Conservation (phyloP, 2,797 vertebrate genomes). For the Pseudocheirus occidentalis region DNA sequence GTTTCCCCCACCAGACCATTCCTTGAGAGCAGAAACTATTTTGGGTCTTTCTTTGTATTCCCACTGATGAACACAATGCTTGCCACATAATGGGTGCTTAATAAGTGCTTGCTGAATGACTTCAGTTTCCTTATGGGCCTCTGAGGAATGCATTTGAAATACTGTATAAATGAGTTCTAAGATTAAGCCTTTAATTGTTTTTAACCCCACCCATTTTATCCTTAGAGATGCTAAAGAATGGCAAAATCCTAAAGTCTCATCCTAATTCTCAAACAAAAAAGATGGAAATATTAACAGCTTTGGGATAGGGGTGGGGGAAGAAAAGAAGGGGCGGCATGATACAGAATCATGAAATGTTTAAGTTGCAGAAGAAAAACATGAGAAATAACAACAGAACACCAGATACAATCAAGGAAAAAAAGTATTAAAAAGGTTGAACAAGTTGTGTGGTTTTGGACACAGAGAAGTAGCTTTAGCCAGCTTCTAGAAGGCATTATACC, state of each 20-base stretch:
- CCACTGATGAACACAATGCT: not conserved
- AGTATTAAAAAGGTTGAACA: constrained; percentile 9
- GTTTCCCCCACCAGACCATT: not conserved
- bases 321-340: constrained; percentile 44
- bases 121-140: not conserved
- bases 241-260: not conserved
- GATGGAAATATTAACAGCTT: constrained; percentile 10
- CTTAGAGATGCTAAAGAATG: not conserved
- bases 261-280: constrained; percentile 9
- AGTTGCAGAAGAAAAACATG: constrained; percentile 1
- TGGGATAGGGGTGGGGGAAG: not conserved
- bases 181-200: not conserved
- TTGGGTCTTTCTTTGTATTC: not conserved
- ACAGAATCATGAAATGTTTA: constrained; percentile 4
- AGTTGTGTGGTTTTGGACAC: not conserved
- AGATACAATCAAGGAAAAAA: not conserved
- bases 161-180: not conserved
- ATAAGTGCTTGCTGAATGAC: not conserved
- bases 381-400: not conserved
- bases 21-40: not conserved
- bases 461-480: not conserved
- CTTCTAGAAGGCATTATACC: constrained; percentile 2
- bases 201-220: not conserved
- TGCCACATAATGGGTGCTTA: not conserved
- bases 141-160: not conserved